These are phyloP conservation scores for Hofmannophila pseudospretella DNA, from an alignment of 2,888 invertebrate genomes.

Conservation along the genomic window DNA sequence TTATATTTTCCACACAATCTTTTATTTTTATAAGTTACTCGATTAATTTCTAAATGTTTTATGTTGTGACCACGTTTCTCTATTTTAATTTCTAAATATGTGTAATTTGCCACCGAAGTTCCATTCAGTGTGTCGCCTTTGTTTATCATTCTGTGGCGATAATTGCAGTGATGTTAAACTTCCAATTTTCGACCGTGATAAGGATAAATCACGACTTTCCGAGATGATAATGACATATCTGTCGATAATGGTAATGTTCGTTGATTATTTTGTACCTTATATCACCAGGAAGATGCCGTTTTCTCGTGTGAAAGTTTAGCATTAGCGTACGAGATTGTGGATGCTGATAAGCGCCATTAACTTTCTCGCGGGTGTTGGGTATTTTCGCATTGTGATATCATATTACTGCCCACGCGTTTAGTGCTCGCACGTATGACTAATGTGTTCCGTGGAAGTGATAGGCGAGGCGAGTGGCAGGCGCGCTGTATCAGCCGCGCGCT, in stretches of 20 bases:
- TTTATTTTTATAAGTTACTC: slow-evolving; percentile 70
- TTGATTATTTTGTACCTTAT: slow-evolving; percentile 36
- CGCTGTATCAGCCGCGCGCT: slow-evolving; percentile 57
- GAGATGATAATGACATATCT: slow-evolving; percentile 88
- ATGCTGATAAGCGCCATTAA: slow-evolving; percentile 80
- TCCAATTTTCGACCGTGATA: slow-evolving; percentile 87
- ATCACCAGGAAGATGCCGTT: slow-evolving; percentile 47
- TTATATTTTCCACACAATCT: slow-evolving; percentile 72
- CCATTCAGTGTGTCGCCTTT: slow-evolving; percentile 95
- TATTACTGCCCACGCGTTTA: slow-evolving; percentile 78
- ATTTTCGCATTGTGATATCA: slow-evolving; percentile 80
- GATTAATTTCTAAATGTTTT: slow-evolving; percentile 76
- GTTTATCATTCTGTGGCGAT: slow-evolving; percentile 88
- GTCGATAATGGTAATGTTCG: slow-evolving; percentile 84
- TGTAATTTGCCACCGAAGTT: slow-evolving; percentile 95
- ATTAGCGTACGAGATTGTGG: slow-evolving; percentile 75
- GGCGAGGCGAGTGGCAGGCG: slow-evolving; percentile 60
- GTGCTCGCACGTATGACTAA: slow-evolving; percentile 74
- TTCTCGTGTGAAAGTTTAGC: slow-evolving; percentile 77
- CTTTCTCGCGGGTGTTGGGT: slow-evolving; percentile 79
- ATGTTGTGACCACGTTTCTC: slow-evolving; percentile 70
- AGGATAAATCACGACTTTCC: slow-evolving; percentile 82
- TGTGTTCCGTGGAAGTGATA: slow-evolving; percentile 74
- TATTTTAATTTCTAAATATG: slow-evolving; percentile 84
- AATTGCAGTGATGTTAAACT: slow-evolving; percentile 85